Conservation (phyloP, 2,888 invertebrate species). For the Mesorhabditis spiculigera region DNA sequence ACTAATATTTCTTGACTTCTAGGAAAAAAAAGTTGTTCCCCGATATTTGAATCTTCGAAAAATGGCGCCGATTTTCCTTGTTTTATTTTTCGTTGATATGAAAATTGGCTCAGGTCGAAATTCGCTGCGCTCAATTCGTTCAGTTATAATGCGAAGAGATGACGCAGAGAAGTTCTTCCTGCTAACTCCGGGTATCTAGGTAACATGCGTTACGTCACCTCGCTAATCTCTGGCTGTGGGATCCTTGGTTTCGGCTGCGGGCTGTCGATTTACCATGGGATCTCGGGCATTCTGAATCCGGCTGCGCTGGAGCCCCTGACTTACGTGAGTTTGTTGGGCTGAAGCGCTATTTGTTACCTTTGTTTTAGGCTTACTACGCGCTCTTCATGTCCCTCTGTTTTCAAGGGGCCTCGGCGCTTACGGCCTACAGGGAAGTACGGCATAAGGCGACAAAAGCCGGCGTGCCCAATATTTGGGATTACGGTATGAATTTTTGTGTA, state of each 20-base stretch:
- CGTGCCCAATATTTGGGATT: conserved; percentile 75
- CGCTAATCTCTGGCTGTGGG: conserved; percentile 93
- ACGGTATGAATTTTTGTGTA: conserved; percentile 67
- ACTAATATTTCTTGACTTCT: no score
- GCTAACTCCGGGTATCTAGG: conserved; percentile 67
- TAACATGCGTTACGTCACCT: conserved; percentile 94
- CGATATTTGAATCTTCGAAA: no score
- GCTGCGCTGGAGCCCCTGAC: conserved; percentile 78
- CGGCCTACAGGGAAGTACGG: conserved; percentile 75
- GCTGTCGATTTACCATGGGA: conserved; percentile 89
- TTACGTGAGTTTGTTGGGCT: conserved; percentile 68
- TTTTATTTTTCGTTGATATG: no score
- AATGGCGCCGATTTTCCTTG: no score
- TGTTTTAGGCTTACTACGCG: conserved; percentile 46
- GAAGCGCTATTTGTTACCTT: no score
- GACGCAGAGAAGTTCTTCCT: no score
- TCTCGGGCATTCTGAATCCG: conserved; percentile 81
- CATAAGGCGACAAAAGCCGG: conserved; percentile 77
- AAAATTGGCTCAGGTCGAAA: no score
- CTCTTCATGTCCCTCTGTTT: conserved; percentile 52
- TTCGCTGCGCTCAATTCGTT: no score
- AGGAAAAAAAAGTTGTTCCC: no score
- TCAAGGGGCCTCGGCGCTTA: conserved; percentile 63
- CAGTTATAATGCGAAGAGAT: no score
- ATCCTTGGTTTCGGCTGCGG: conserved; percentile 93